A percentile compares a stretch with the other conserved stretches of the same genome.
phyloP scores from a whole-genome alignment of 2,113 vertebrate species.

The Chlamydotis undulata region DNA sequence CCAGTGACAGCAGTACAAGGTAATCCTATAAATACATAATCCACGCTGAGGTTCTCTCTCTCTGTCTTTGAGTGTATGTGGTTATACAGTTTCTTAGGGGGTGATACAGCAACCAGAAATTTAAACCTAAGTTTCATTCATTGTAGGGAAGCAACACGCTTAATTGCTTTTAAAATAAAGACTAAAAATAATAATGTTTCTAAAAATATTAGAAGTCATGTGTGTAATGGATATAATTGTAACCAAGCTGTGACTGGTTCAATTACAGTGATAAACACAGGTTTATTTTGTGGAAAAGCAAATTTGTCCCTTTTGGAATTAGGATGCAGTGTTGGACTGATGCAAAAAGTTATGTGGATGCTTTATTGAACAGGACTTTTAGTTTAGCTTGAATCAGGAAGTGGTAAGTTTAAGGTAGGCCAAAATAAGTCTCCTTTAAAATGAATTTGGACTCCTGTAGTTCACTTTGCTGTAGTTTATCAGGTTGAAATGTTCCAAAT shows the following conservation, averaged over 20 bases:
- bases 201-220: not conserved
- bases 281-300: not conserved
- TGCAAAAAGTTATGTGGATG: not conserved
- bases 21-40: constrained; percentile 53
- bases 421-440: not conserved
- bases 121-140: not conserved
- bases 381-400: not conserved
- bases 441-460: not conserved
- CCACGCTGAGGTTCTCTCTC: not conserved
- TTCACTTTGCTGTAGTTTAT: not conserved
- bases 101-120: not conserved
- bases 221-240: not conserved
- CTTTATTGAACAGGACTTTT: not conserved
- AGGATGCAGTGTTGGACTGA: not conserved
- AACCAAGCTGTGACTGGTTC: not conserved
- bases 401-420: not conserved
- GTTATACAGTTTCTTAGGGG: not conserved
- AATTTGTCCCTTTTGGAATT: not conserved
- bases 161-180: not conserved
- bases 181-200: not conserved
- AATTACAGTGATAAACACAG: not conserved
- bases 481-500: not conserved
- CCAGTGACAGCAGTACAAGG: not conserved
- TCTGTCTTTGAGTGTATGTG: not conserved
- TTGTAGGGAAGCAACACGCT: not conserved